A percentile compares a stretch with the other conserved stretches of the same genome.
These are phyloP conservation scores for Endomychus coccineus DNA, from an alignment of 2,888 invertebrate genomes.

Conservation along the genomic window DNA sequence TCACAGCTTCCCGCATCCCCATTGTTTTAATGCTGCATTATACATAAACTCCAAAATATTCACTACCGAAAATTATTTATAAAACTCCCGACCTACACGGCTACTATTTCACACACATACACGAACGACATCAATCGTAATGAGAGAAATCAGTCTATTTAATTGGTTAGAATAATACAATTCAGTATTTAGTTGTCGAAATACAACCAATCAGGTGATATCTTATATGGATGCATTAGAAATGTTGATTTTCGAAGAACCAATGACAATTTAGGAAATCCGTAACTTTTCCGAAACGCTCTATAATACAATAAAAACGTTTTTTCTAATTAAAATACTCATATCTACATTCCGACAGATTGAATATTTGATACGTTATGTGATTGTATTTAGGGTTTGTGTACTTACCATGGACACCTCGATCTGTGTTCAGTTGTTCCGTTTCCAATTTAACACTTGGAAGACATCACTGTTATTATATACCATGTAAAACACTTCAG, in stretches of 20 bases:
- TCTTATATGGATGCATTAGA: slow-evolving; percentile 33
- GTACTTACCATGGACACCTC: slow-evolving; percentile 44
- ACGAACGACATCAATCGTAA: slow-evolving; percentile 32
- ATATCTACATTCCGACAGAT: too few relatives aligned
- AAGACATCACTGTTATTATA: slow-evolving; percentile 22
- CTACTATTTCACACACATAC: slow-evolving; percentile 20
- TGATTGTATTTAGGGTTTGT: slow-evolving; percentile 21
- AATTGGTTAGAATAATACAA: slow-evolving; percentile 48
- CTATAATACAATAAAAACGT: too few relatives aligned
- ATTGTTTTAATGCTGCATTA: slow-evolving; percentile 21
- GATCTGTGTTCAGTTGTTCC: slow-evolving; percentile 27
- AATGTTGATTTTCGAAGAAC: slow-evolving; percentile 22
- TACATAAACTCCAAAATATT: too few relatives aligned
- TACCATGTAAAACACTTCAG: slow-evolving; percentile 24
- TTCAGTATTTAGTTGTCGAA: slow-evolving; percentile 44
- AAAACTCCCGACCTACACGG: too few relatives aligned
- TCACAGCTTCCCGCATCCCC: slow-evolving; percentile 32
- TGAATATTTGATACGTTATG: too few relatives aligned
- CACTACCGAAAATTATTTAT: too few relatives aligned
- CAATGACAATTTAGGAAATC: slow-evolving; percentile 37
- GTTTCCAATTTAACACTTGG: slow-evolving; percentile 21
- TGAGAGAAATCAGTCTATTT: slow-evolving; percentile 41
- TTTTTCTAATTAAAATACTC: too few relatives aligned
- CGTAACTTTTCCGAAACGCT: too few relatives aligned
- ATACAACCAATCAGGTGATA: slow-evolving; percentile 47